Evolutionary conservation across 2,888 invertebrate genomes (phyloP), one percentile per base, ranked within the genome.

Genomic region (Troides oblongomaculatus): DNA sequence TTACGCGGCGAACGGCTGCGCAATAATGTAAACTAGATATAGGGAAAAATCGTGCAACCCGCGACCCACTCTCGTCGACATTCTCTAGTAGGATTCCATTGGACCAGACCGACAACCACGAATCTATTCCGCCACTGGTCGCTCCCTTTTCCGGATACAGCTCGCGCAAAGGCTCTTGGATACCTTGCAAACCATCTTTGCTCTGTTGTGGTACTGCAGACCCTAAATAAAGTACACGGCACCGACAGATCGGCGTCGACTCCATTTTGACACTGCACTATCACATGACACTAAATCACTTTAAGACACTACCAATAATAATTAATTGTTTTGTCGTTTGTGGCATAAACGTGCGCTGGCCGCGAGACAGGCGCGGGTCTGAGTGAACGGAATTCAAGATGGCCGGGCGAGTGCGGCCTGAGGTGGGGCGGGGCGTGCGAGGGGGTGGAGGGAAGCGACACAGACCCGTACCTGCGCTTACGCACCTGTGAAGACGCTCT

Each of bases 91-190:
- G 88, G 75, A 99, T 95, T 64, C 99, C 99, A 85, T 99, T 99
- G 74, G 97, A 97, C 97, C 98, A 99, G 66, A 99, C 98, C 77
- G 98, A 98, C 68, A 99, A 93, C 98, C 98, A 98, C 76, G 99
- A 97, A 92, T 98, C 97, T 81, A 98, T 97, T 80, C 99, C 97
- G 83, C 97, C 95, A 75, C 97, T 96, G 73, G 97, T 94, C 72
- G 97, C 96, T 72, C 98, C 98, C 90, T 98, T 97, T 76, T 98
- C 97, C 71, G 99, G 98, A 89, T 99, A 99, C 71, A 99, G 93
- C 82, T 99, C 99, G 78, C 97, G 95, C 78, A 99, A 90, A 2
- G 99, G 99, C 86, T 99, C 99, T 93, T 99, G 99, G 76, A 99
- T 97, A 70, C 98, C 98, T 84, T 99, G 97, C 64, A 99, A 94